Evolutionary conservation across 2,113 vertebrate species (phyloP).

Genomic region (Otolemur garnettii): DNA sequence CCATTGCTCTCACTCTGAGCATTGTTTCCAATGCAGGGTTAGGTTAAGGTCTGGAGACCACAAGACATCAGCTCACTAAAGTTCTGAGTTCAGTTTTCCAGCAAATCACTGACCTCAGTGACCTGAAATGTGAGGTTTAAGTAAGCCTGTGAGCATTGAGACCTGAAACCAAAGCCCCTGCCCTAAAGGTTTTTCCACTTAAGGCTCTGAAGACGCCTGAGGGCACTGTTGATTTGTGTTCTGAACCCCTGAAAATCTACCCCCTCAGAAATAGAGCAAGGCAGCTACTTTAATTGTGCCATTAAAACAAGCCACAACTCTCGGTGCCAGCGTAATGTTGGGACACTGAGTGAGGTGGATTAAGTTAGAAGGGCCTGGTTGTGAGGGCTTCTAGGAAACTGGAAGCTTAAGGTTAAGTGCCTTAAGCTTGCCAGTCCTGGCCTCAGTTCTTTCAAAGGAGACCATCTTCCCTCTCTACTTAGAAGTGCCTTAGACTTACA

Average conservation of each 20-base stretch:
- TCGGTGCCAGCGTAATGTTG: background rate
- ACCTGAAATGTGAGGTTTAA: background rate
- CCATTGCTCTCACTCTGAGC: background rate
- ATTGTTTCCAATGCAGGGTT: background rate
- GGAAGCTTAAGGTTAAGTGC: constrained; percentile 25
- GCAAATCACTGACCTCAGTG: constrained; percentile 20
- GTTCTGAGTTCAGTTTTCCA: constrained; percentile 26
- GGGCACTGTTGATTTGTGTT: background rate
- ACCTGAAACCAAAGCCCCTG: constrained; percentile 6
- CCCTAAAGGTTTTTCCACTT: background rate
- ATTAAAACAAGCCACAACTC: constrained; percentile 3
- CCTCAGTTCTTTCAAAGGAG: constrained; percentile 19
- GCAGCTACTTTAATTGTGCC: background rate
- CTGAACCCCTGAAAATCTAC: background rate
- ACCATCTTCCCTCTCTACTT: background rate
- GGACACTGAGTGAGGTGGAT: background rate
- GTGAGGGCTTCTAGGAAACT: background rate
- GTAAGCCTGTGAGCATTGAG: background rate
- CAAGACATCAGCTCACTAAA: background rate
- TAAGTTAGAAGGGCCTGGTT: background rate
- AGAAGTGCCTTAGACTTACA: constrained; percentile 67
- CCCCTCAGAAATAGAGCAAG: background rate
- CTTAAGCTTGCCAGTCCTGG: constrained; percentile 38
- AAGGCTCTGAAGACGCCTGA: background rate
- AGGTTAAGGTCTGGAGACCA: constrained; percentile 29